A percentile compares a stretch with the other conserved stretches of the same genome.
Evolutionary conservation across 2,113 vertebrate species (phyloP).

Genomic region (Lampris megalopsis): DNA sequence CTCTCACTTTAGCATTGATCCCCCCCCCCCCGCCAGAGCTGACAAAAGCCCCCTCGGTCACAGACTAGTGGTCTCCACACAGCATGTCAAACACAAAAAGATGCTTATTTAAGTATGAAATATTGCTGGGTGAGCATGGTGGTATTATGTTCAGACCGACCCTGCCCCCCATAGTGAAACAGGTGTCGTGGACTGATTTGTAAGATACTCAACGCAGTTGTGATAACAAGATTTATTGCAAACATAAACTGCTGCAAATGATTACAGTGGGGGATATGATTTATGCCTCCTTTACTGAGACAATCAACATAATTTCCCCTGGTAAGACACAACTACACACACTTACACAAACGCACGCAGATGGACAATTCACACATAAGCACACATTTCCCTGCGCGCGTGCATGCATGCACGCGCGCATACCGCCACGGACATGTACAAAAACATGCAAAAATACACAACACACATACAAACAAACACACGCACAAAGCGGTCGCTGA

Average conservation of each 20-base stretch:
- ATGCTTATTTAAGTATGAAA: conserved; percentile 70
- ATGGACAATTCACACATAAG: conserved; percentile 11
- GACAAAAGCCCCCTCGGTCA: conserved; percentile 38
- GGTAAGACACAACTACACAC: conserved; percentile 42
- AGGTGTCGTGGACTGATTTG: conserved; percentile 66
- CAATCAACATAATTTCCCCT: conserved; percentile 75
- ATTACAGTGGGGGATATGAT: conserved; percentile 70
- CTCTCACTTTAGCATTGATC: conserved; percentile 68
- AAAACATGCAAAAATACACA: conserved; percentile 14
- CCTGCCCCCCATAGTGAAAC: conserved; percentile 43
- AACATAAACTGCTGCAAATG: conserved; percentile 67
- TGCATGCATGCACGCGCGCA: neutral
- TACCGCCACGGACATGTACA: neutral
- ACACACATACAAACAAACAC: conserved; percentile 21
- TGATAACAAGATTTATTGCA: conserved; percentile 71
- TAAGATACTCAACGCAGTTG: conserved; percentile 52
- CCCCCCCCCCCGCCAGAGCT: conserved; percentile 10
- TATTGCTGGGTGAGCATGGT: conserved; percentile 46
- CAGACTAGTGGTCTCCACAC: conserved; percentile 47
- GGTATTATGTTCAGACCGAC: conserved; percentile 38
- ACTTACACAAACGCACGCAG: neutral
- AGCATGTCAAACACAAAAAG: conserved; percentile 53
- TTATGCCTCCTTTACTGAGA: conserved; percentile 73
- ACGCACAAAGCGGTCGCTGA: conserved; percentile 18
- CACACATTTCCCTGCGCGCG: conserved; percentile 5